Evolutionary conservation across 2,797 vertebrate species (phyloP).

Genomic region (Anguilla pacifica): DNA sequence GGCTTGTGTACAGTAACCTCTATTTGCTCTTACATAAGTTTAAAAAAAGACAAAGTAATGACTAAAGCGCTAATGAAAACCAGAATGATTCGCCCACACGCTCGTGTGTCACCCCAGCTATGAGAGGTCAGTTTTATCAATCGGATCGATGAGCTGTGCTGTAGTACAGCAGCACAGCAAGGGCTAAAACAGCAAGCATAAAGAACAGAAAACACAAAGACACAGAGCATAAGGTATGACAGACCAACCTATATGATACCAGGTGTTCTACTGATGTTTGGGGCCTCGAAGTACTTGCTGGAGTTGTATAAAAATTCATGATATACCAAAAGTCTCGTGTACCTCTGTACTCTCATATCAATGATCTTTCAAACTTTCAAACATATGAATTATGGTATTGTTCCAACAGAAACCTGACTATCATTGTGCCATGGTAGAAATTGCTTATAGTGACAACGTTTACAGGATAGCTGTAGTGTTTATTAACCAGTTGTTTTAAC

Average conservation of each 20-base stretch:
- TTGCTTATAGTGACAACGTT: background rate
- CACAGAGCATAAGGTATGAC: background rate
- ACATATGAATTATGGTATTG: background rate
- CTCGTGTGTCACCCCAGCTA: background rate
- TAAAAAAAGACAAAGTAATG: background rate
- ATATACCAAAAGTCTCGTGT: background rate
- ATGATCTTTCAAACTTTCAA: background rate
- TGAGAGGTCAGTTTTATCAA: slow-evolving; percentile 49
- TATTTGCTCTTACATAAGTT: background rate
- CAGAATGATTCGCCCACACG: background rate
- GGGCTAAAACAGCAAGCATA: background rate
- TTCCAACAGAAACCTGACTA: background rate
- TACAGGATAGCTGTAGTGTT: no score
- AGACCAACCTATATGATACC: background rate
- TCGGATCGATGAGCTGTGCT: slow-evolving; percentile 65
- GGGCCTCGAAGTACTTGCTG: background rate
- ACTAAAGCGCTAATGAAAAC: background rate
- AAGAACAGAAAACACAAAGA: background rate
- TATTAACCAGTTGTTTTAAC: no score
- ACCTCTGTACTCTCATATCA: background rate
- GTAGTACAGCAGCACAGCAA: slow-evolving; percentile 59
- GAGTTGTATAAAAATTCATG: background rate
- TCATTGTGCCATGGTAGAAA: background rate
- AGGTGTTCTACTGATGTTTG: background rate
- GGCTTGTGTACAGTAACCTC: background rate